phyloP scores from a whole-genome alignment of 1,140 invertebrate genomes.

The Anthonomus grandis region DNA sequence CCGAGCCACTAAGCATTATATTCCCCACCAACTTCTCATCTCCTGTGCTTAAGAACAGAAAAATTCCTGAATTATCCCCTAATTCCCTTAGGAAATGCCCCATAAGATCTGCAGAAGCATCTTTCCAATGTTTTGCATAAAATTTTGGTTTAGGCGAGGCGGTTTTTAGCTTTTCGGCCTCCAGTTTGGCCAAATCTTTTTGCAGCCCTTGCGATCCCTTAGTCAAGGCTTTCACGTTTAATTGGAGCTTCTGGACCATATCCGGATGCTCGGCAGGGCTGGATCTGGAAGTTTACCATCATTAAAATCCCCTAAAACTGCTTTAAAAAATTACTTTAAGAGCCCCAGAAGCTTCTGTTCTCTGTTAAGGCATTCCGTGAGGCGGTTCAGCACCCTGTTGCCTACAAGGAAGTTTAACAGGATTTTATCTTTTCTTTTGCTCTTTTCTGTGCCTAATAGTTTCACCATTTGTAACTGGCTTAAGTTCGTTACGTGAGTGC shows the following conservation, averaged over 20 bases:
- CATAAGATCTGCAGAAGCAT: slow-evolving; percentile 72
- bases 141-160: slow-evolving; percentile 54
- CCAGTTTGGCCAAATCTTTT: slow-evolving; percentile 63
- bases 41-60: slow-evolving; percentile 65
- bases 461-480: slow-evolving; percentile 78
- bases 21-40: slow-evolving; percentile 66
- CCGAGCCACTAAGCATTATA: slow-evolving; percentile 60
- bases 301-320: neutral
- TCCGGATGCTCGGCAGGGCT: slow-evolving; percentile 64
- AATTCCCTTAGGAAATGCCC: slow-evolving; percentile 62
- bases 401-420: slow-evolving; percentile 69
- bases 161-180: slow-evolving; percentile 60
- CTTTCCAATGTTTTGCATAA: slow-evolving; percentile 62
- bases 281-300: slow-evolving; percentile 54
- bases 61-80: slow-evolving; percentile 52
- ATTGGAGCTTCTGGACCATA: slow-evolving; percentile 69
- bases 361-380: slow-evolving; percentile 59
- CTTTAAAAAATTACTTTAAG: slow-evolving; percentile 58
- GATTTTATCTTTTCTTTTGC: slow-evolving; percentile 69
- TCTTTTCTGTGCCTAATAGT: slow-evolving; percentile 65
- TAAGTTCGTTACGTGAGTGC: slow-evolving; percentile 78
- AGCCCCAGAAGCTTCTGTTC: slow-evolving; percentile 65
- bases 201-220: slow-evolving; percentile 64
- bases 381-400: slow-evolving; percentile 58
- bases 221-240: slow-evolving; percentile 59